Evolutionary conservation across 2,797 vertebrate species (phyloP).

Genomic region (Botia kubotai): DNA sequence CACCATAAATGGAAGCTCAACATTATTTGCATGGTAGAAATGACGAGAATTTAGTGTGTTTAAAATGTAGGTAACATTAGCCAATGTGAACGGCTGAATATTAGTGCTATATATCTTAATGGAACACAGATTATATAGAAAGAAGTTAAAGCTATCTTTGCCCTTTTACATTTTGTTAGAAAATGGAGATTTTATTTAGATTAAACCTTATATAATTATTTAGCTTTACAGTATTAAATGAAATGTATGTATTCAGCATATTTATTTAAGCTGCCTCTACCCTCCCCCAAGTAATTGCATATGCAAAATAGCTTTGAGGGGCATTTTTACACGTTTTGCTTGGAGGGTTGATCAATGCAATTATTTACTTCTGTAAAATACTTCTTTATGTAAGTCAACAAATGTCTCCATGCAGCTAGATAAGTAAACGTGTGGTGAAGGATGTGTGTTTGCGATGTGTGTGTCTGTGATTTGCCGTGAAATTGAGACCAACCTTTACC

Average conservation of each 20-base stretch:
- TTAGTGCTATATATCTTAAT: neutral
- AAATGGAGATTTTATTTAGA: no score
- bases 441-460: constrained; percentile 6
- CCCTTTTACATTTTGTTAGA: neutral
- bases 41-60: neutral
- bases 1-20: neutral
- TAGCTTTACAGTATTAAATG: no score
- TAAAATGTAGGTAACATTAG: neutral
- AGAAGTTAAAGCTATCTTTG: neutral
- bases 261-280: no score
- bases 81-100: neutral
- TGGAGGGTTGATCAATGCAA: constrained; percentile 31
- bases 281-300: neutral
- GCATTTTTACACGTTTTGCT: constrained; percentile 41
- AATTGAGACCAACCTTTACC: constrained; percentile 26
- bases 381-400: no score
- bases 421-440: no score
- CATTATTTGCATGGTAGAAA: neutral
- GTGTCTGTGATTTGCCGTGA: constrained; percentile 37
- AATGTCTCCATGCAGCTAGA: no score
- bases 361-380: constrained; percentile 9
- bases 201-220: no score
- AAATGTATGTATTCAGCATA: no score
- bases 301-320: constrained; percentile 33
- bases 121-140: neutral